Evolutionary conservation across 2,888 invertebrate genomes (phyloP), one percentile per base, ranked within the genome.

Genomic region (Tromatobia lineatoria): DNA sequence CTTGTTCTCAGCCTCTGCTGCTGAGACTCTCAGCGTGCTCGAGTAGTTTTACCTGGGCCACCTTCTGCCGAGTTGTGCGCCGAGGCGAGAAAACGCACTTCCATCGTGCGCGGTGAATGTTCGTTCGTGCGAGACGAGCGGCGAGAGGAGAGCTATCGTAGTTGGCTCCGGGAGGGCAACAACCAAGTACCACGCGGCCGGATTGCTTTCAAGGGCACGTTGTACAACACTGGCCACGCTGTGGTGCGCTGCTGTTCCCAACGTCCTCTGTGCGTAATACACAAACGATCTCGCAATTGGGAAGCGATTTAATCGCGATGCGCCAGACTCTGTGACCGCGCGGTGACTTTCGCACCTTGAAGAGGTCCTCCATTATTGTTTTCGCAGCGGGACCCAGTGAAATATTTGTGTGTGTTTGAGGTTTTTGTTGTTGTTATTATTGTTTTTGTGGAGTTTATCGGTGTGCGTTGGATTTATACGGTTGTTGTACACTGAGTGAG

Each of bases 61-160:
- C 54, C 79, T 73, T n/a, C 71, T 45, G 71, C 54, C 61, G 69
- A 70, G 75, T 47, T 45, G 70, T 25, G 34, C 20, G 54, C 29
- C 42, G 52, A 4, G 38, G 77, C 38, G 25, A 52, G 20, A 25
- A 79, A 25, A 79, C 74, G 82, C 86, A 83, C 83, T 85, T 84
- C 70, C 70, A 81, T 69, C 80, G 78, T 61, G 81, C 87, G 81
- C 88, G 87, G 91, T 90, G 91, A 91, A 90, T 88, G 90, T 88
- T 87, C 89, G 87, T 89, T 87, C 83, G 88, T 86, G 85, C 84
- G 86, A 85, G 86, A 85, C 84, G 87, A 88, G 89, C 89, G 88
- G 18, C 20, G 29, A 23, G 13, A 20, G 89, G 86, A 88, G 87
- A 88, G 87, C 90, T 87, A 89, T 67, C 71, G 66, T 29, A 73